These are phyloP conservation scores for Drosophila tanythrix DNA, from an alignment of 2,888 invertebrate genomes.

Conservation along the genomic window DNA sequence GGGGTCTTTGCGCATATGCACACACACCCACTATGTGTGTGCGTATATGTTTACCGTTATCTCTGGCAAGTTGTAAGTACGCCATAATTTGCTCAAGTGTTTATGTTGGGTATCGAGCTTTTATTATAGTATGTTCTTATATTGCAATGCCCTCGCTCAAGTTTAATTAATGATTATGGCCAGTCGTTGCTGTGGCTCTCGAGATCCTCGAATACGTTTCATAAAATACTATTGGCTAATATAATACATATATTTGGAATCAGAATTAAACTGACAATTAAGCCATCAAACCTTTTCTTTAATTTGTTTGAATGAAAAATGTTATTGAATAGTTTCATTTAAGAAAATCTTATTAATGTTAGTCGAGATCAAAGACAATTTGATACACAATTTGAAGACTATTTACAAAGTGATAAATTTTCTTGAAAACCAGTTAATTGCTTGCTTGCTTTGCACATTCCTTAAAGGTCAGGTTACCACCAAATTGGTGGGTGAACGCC, in stretches of 20 bases:
- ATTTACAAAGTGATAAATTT: not conserved
- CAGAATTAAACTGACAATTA: not conserved
- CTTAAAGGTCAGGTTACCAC: constrained; percentile 8
- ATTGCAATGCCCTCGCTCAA: constrained; percentile 45
- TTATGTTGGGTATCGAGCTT: constrained; percentile 65
- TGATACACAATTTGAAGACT: not conserved
- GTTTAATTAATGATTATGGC: constrained; percentile 67
- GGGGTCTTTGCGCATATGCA: constrained; percentile 46
- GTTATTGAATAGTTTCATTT: not conserved
- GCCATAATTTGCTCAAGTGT: constrained; percentile 70
- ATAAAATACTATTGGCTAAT: constrained; percentile 17
- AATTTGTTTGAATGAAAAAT: not conserved
- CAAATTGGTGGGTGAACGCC: not conserved
- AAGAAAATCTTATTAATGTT: accelerated
- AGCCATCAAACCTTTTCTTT: not conserved
- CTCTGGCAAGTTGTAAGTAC: constrained; percentile 68
- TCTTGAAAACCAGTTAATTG: not conserved
- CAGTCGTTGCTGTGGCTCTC: constrained; percentile 22
- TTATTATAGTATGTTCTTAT: constrained; percentile 54
- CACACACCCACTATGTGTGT: constrained; percentile 10
- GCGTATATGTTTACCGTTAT: constrained; percentile 60
- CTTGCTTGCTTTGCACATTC: constrained; percentile 8
- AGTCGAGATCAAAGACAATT: not conserved
- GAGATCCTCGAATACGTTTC: not conserved
- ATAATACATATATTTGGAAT: not conserved